Conservation (phyloP, 2,113 vertebrate species). For the Pseudorasbora parva region DNA sequence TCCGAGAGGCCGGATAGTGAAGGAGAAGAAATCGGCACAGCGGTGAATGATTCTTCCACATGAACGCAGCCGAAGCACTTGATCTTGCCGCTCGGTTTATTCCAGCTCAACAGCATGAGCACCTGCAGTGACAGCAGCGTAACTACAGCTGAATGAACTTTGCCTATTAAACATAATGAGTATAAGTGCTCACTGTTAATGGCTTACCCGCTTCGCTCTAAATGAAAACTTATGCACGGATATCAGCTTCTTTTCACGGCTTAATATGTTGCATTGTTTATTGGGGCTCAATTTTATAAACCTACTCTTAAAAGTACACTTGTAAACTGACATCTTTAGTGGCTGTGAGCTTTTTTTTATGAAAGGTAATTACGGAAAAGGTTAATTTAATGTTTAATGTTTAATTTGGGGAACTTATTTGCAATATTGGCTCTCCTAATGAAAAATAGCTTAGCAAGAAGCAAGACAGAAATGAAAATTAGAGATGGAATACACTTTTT, state of each 20-base stretch:
- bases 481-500: background rate
- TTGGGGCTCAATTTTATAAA: background rate
- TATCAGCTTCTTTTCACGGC: background rate
- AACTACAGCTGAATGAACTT: constrained; percentile 38
- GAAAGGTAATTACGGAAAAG: too few relatives aligned
- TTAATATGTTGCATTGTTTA: constrained; percentile 3
- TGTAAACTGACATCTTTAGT: background rate
- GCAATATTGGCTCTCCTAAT: background rate
- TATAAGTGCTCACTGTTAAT: constrained; percentile 6
- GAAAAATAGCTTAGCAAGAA: background rate
- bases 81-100: background rate
- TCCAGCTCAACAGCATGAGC: constrained; percentile 1
- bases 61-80: background rate
- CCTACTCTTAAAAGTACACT: background rate
- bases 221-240: constrained; percentile 8
- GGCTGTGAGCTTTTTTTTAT: background rate
- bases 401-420: background rate
- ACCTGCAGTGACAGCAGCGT: background rate
- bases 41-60: constrained; percentile 24
- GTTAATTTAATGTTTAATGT: too few relatives aligned
- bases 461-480: background rate
- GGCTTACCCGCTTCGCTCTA: background rate
- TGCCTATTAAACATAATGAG: constrained; percentile 43
- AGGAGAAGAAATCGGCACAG: background rate
- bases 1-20: constrained; percentile 8